Evolutionary conservation across 2,888 invertebrate genomes (phyloP).

Genomic region (Vanessa cardui): DNA sequence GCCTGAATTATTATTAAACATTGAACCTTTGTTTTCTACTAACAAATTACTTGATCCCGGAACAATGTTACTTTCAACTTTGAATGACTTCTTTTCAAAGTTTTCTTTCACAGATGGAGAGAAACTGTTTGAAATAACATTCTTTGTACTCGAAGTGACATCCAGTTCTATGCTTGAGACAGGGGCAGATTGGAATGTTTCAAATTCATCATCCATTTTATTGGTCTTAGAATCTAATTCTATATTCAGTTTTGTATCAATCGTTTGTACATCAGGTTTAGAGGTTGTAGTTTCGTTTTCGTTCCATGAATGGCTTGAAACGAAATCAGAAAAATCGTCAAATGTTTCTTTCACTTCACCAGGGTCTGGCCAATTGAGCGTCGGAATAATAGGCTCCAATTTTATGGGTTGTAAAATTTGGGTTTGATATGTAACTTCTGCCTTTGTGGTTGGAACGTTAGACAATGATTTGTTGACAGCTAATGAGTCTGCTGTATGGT

Average conservation of each 20-base stretch:
- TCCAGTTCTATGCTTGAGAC: constrained; percentile 44
- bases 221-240: constrained; percentile 19
- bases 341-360: constrained; percentile 75
- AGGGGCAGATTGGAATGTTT: constrained; percentile 75
- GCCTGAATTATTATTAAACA: constrained; percentile 7
- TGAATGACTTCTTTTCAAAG: constrained; percentile 14
- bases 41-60: constrained; percentile 15
- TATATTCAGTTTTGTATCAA: constrained; percentile 14
- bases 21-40: constrained; percentile 17
- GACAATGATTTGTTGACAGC: constrained; percentile 30
- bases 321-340: constrained; percentile 73
- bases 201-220: constrained; percentile 67
- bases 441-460: constrained; percentile 43
- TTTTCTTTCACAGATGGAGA: constrained; percentile 4
- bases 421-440: constrained; percentile 54
- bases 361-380: constrained; percentile 79
- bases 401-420: constrained; percentile 74
- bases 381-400: constrained; percentile 67
- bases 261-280: constrained; percentile 9
- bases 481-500: constrained; percentile 30
- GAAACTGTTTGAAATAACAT: constrained; percentile 7
- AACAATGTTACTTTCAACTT: constrained; percentile 12
- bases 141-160: constrained; percentile 11
- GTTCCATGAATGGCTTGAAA: constrained; percentile 57
- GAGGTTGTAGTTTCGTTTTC: constrained; percentile 42